These are phyloP conservation scores for Callocephalon fimbriatum DNA, from an alignment of 2,113 vertebrate genomes.

Conservation along the genomic window DNA sequence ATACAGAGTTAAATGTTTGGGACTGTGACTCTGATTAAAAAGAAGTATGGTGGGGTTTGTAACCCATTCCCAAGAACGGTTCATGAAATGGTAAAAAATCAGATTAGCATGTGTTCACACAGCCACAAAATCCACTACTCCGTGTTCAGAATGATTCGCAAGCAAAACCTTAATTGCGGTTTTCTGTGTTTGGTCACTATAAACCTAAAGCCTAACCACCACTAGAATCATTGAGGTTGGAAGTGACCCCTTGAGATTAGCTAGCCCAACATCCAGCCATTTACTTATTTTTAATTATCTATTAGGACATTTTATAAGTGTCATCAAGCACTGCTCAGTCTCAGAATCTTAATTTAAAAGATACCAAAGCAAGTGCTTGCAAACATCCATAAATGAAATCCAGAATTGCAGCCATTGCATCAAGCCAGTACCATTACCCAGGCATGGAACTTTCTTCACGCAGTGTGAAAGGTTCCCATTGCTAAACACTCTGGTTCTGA, in stretches of 20 bases:
- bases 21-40: neutral
- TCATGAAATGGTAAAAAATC: neutral
- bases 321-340: neutral
- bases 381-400: neutral
- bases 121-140: neutral
- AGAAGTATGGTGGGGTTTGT: neutral
- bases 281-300: neutral
- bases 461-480: neutral
- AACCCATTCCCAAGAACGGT: neutral
- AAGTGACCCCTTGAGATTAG: neutral
- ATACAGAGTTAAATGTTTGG: neutral
- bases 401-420: neutral
- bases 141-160: neutral
- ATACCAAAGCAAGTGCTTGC: neutral
- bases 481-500: neutral
- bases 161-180: neutral
- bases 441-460: no score
- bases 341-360: neutral
- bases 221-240: neutral
- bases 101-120: neutral
- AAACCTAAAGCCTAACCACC: neutral
- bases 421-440: neutral
- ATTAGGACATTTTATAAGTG: neutral
- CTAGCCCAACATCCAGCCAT: neutral
- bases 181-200: neutral